A percentile compares a stretch with the other conserved stretches of the same genome.
phyloP scores from a whole-genome alignment of 2,797 vertebrate species.

The Mus caroli region DNA sequence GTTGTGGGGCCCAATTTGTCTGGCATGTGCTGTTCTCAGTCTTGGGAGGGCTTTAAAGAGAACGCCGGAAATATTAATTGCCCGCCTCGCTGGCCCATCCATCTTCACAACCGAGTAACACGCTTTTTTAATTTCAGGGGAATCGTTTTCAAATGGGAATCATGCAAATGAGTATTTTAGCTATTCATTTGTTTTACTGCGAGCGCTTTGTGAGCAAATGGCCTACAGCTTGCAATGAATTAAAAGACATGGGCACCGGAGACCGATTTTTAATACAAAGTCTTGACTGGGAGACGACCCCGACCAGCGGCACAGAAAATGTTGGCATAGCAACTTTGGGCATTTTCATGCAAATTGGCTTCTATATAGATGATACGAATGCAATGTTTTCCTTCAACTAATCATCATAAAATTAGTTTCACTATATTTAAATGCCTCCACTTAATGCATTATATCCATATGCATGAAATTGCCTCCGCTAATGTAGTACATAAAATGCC shows the following conservation, averaged over 20 bases:
- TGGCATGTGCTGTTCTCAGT: constrained; percentile 89
- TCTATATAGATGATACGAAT: constrained; percentile 92
- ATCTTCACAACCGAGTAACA: constrained; percentile 90
- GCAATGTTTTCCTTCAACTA: constrained; percentile 95
- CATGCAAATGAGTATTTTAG: constrained; percentile 95
- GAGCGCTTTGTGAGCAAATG: constrained; percentile 92
- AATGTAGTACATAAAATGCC: constrained; percentile 99
- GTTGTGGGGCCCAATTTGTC: constrained; percentile 90
- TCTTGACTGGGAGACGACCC: constrained; percentile 93
- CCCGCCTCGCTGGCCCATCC: constrained; percentile 91
- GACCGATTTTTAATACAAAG: constrained; percentile 94
- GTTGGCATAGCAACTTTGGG: constrained; percentile 94
- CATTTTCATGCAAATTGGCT: constrained; percentile 94
- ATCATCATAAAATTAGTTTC: constrained; percentile 99
- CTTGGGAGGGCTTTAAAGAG: constrained; percentile 92
- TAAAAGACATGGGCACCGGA: constrained; percentile 93
- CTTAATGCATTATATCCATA: constrained; percentile 99
- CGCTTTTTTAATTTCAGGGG: constrained; percentile 92
- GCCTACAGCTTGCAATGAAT: constrained; percentile 93
- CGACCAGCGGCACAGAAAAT: constrained; percentile 92
- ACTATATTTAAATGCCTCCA: constrained; percentile 97
- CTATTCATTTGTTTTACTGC: constrained; percentile 96
- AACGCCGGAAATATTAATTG: constrained; percentile 91
- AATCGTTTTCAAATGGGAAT: constrained; percentile 93
- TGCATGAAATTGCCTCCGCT: constrained; percentile 99